Conservation (phyloP, 2,888 invertebrate genomes). For the Tenthredo mesomela region DNA sequence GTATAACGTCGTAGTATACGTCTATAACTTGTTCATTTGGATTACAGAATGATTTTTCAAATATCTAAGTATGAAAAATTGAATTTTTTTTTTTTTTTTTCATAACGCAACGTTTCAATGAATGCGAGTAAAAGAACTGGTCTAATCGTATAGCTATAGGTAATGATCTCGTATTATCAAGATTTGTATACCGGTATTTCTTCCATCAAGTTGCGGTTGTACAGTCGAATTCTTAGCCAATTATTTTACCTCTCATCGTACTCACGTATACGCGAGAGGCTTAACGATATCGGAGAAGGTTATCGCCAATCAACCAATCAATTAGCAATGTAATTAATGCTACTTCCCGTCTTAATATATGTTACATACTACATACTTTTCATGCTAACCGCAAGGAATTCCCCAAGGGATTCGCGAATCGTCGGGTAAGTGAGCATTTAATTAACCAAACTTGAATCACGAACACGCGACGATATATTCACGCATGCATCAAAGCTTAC, state of each 20-base stretch:
- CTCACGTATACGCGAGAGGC: not conserved
- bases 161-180: not conserved
- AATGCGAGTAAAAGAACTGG: not conserved
- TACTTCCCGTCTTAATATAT: slow-evolving; percentile 57
- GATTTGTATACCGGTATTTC: slow-evolving; percentile 24
- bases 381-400: slow-evolving; percentile 48
- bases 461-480: slow-evolving; percentile 15
- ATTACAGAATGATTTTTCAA: not conserved
- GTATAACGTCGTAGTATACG: not conserved
- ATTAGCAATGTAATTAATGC: slow-evolving; percentile 63
- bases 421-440: slow-evolving; percentile 29
- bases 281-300: slow-evolving; percentile 39
- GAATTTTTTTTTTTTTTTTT: not conserved
- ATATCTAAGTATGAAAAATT: not conserved
- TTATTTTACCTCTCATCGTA: slow-evolving; percentile 34
- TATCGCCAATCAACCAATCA: slow-evolving; percentile 55
- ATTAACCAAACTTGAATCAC: slow-evolving; percentile 37
- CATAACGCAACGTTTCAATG: too few species aligned
- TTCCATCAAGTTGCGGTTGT: not conserved
- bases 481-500: not conserved
- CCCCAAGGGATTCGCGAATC: not conserved
- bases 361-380: slow-evolving; percentile 57
- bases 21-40: not conserved
- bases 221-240: slow-evolving; percentile 32
- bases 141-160: not conserved